phyloP scores from a whole-genome alignment of 1,140 invertebrate genomes.

The Heterodera carotae region DNA sequence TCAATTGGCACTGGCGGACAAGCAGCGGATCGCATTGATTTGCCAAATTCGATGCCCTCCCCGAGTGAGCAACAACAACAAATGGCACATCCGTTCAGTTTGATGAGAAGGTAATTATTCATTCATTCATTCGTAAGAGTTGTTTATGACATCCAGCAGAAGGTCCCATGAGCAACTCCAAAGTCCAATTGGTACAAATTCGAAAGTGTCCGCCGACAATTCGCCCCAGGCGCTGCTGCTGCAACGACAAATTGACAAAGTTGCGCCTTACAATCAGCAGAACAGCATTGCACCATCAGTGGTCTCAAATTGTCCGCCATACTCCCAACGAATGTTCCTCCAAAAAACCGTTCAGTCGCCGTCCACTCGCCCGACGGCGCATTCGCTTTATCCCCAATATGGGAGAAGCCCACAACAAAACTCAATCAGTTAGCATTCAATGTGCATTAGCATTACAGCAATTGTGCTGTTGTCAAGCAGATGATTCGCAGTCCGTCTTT shows the following conservation, averaged over 20 bases:
- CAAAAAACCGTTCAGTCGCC: neutral
- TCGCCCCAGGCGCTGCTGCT: neutral
- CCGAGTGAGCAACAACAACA: neutral
- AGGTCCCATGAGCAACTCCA: constrained; percentile 2
- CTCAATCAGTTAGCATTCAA: constrained; percentile 8
- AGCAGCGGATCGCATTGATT: neutral
- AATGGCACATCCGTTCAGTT: neutral
- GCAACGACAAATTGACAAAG: neutral
- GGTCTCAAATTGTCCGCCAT: neutral
- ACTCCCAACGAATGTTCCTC: neutral
- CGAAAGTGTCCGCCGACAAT: neutral
- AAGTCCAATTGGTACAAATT: neutral
- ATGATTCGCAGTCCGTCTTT: neutral
- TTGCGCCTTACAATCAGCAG: neutral
- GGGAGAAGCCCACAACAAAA: too few relatives aligned
- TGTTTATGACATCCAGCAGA: neutral
- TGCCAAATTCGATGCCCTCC: neutral
- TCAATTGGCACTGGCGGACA: neutral
- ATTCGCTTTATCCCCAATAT: too few relatives aligned
- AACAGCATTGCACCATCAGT: neutral
- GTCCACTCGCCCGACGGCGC: neutral
- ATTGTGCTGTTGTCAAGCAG: constrained; percentile 4
- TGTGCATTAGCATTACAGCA: too few relatives aligned
- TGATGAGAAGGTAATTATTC: constrained; percentile 4
- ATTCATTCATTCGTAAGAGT: too few relatives aligned